phyloP scores from a whole-genome alignment of 2,113 vertebrate species.

The Cavia aperea region DNA sequence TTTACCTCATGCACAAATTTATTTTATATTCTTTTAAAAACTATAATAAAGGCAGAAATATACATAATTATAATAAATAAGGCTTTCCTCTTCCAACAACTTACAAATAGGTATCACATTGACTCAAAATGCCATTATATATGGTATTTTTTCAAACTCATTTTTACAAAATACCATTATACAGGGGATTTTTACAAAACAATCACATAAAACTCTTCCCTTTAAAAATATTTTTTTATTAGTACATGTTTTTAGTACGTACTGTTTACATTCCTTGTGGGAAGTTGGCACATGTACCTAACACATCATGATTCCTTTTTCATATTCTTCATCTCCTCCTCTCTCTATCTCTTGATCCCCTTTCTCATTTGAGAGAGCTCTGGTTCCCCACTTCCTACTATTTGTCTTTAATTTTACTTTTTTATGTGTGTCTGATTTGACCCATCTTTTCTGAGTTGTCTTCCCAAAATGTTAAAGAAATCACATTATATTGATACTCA shows the following conservation, averaged over 20 bases:
- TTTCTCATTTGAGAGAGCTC: neutral
- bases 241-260: neutral
- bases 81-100: conserved; percentile 4
- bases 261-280: neutral
- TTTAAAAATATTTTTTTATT: neutral
- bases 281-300: neutral
- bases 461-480: neutral
- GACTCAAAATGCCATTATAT: neutral
- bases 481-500: neutral
- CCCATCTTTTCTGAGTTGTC: neutral
- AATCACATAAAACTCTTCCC: neutral
- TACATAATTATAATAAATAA: conserved; percentile 6
- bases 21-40: neutral
- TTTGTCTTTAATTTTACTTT: neutral
- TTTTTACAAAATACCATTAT: neutral
- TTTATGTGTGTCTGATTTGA: neutral
- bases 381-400: neutral
- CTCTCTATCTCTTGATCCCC: neutral
- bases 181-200: neutral
- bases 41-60: neutral
- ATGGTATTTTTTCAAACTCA: neutral
- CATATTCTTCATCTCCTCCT: neutral
- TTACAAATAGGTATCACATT: conserved; percentile 4
- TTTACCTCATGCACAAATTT: neutral
- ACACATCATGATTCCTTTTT: neutral